These are phyloP conservation scores for Cnemophilus loriae DNA, from an alignment of 2,113 vertebrate species.

Conservation along the genomic window DNA sequence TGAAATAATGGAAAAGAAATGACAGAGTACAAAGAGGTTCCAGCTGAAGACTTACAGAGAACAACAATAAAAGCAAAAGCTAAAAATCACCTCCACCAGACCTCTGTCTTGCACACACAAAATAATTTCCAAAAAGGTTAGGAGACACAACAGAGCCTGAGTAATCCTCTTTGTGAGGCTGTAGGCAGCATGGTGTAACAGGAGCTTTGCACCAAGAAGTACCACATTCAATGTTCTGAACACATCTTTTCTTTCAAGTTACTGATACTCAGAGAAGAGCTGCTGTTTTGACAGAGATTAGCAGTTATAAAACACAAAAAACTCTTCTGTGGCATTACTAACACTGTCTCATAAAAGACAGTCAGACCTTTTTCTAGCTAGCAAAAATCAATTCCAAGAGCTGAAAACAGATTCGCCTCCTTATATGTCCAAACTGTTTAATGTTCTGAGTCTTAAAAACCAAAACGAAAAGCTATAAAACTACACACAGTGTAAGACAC, in stretches of 20 bases:
- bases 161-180: constrained; percentile 20
- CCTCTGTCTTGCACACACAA: neutral
- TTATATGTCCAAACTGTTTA: neutral
- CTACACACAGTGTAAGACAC: neutral
- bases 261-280: constrained; percentile 2
- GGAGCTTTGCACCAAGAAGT: neutral
- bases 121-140: neutral
- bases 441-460: neutral
- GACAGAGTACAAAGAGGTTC: neutral
- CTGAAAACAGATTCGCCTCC: neutral
- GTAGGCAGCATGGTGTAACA: neutral
- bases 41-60: neutral
- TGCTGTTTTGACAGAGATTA: constrained; percentile 16
- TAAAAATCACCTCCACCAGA: neutral
- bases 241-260: constrained; percentile 1
- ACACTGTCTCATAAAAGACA: neutral
- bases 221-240: neutral
- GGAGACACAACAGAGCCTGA: neutral
- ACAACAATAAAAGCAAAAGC: neutral
- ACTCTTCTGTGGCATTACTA: neutral
- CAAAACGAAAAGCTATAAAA: neutral
- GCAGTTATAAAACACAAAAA: neutral
- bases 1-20: neutral
- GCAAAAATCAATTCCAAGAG: neutral
- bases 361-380: neutral